Conservation (phyloP, 2,797 vertebrate genomes). For the Danio albolineatus region DNA sequence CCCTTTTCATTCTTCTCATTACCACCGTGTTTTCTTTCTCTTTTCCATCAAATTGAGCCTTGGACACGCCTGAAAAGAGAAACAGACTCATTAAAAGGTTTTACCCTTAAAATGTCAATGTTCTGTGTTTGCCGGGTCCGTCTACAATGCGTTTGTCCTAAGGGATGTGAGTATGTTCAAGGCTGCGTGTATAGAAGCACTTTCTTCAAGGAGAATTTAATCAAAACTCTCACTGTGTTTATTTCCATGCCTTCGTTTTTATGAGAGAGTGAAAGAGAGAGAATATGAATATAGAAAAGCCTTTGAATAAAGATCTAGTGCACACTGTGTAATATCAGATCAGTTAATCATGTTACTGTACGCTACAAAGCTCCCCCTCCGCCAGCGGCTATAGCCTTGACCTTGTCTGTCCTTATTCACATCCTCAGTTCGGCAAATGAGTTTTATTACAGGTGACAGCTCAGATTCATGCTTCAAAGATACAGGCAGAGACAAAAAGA, state of each 20-base stretch:
- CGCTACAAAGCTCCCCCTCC: conserved; percentile 21
- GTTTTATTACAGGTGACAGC: conserved; percentile 63
- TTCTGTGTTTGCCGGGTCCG: conserved; percentile 22
- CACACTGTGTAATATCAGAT: conserved; percentile 45
- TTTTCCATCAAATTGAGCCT: conserved; percentile 35
- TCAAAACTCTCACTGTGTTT: conserved; percentile 51
- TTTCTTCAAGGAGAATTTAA: conserved; percentile 47
- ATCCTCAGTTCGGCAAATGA: conserved; percentile 72
- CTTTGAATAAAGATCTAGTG: conserved; percentile 30
- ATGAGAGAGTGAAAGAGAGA: conserved; percentile 35
- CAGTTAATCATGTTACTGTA: conserved; percentile 47
- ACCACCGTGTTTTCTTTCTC: conserved; percentile 10
- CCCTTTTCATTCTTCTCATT: conserved; percentile 51
- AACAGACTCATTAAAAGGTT: conserved; percentile 45
- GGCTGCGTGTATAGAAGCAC: conserved; percentile 50
- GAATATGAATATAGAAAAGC: conserved; percentile 33
- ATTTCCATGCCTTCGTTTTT: conserved; percentile 43
- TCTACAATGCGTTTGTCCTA: conserved; percentile 35
- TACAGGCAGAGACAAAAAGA: conserved; percentile 18
- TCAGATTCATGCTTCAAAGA: conserved; percentile 50
- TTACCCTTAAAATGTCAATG: conserved; percentile 46
- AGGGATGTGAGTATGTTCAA: conserved; percentile 51
- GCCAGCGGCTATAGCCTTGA: conserved; percentile 51
- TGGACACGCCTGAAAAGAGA: conserved; percentile 42
- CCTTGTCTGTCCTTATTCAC: conserved; percentile 61